Conservation (phyloP, 2,888 invertebrate species). For the Hirudinaria manillensis region DNA sequence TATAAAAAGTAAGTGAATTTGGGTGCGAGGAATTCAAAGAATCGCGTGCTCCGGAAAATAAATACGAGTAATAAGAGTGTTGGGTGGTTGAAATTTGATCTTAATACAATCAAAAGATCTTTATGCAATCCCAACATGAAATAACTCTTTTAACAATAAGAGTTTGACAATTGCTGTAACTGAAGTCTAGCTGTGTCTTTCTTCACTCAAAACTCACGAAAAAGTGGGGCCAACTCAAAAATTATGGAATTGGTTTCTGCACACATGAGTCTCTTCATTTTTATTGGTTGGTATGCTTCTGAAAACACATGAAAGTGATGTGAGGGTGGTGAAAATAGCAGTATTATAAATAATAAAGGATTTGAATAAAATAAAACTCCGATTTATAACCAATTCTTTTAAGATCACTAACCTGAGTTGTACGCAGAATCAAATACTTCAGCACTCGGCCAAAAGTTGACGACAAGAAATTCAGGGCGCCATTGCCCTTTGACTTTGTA, state of each 20-base stretch:
- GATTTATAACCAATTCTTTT: not conserved
- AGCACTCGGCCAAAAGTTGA: constrained; percentile 24
- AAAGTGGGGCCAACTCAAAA: constrained; percentile 6
- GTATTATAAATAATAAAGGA: not conserved
- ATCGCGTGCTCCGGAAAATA: too few species aligned
- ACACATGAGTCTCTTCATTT: constrained; percentile 9
- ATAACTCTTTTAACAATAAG: too few species aligned
- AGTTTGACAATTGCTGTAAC: too few species aligned
- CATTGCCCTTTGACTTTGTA: constrained; percentile 20
- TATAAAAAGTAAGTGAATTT: too few species aligned
- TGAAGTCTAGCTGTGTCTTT: too few species aligned
- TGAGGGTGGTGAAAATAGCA: not conserved
- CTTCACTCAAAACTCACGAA: not conserved
- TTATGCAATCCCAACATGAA: too few species aligned
- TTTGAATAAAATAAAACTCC: too few species aligned
- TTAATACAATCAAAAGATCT: too few species aligned
- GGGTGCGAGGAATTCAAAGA: too few species aligned
- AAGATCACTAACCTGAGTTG: constrained; percentile 17
- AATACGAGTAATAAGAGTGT: too few species aligned
- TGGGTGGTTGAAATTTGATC: too few species aligned
- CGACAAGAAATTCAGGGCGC: constrained; percentile 12
- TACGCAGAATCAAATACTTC: constrained; percentile 18
- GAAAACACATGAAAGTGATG: not conserved
- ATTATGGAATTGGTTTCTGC: constrained; percentile 15
- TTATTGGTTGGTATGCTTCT: constrained; percentile 10